Base-by-base conservation (phyloP, 2,888 invertebrate species). In the Steinernema hermaphroditum region DNA sequence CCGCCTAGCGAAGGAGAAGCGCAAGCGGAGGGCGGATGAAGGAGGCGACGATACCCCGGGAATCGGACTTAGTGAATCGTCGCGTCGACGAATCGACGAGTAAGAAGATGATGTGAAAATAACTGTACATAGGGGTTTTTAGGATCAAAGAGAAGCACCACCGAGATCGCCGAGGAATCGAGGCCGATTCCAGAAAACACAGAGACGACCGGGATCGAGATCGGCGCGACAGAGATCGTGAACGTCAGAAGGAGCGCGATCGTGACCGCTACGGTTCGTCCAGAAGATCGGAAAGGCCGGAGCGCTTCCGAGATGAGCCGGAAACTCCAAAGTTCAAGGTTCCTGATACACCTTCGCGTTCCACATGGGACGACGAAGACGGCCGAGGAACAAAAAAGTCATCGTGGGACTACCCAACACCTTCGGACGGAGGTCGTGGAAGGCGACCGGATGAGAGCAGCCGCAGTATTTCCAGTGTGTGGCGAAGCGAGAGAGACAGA, bases 351-450 rank as follows among this genome's bases (percentile, higher is more conserved):
- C 86, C 86, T 0, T 82, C 81, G 0, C 74, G 79, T 24, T 75
- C 79, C 16, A 46, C 70, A 0, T 86, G 86, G 86, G 86, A 86
- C 37, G 82, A 81, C 8, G 83, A 84, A 29, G n/a, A 70, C 74
- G 34, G 71, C 70, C 6, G 69, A 72, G 4, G 49, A 74, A 32
- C 74, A 74, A 41, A 74, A 74, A 54, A 71, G 70, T 94, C 94
- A 0, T 91, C 92, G 70, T 96, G 96, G 96, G 96, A 96, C 88
- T 91, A 93, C 86, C 94, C 94, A 0, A 95, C 95, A 0, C 96
- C 95, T 0, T 76, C 46, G 24, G 37, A 73, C 6, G 62, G 49
- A 2, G 50, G 46, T 19, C 62, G 73, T 70, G 37, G 62, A 77
- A 4, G 69, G 74, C 27, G 70, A 4, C 62, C 29, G 8, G 62